Conservation (phyloP, 1,140 invertebrate genomes). For the Semibalanus balanoides region DNA sequence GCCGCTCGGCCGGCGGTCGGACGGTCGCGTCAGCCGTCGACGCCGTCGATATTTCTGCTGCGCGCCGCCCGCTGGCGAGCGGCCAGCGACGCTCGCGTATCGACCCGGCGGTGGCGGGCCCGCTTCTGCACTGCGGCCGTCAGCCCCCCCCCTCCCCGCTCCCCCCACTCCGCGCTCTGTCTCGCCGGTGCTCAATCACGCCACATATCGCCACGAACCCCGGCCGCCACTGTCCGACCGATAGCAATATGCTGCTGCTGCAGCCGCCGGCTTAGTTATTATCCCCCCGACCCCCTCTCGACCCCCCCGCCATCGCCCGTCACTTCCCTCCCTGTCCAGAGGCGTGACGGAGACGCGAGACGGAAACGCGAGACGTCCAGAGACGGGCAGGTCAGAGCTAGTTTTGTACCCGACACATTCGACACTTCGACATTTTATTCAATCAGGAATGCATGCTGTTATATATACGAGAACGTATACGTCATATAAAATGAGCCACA, state of each 20-base stretch:
- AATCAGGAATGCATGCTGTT: conserved; percentile 2
- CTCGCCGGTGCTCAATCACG: not conserved
- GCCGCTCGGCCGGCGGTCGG: not conserved
- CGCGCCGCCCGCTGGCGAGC: not conserved
- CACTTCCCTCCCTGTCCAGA: too few relatives aligned
- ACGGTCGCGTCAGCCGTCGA: too few relatives aligned
- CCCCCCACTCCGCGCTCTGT: not conserved
- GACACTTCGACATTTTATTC: not conserved
- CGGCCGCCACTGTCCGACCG: not conserved
- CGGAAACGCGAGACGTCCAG: not conserved
- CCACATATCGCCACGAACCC: not conserved
- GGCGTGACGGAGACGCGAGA: not conserved
- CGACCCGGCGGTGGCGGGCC: not conserved
- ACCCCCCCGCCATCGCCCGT: too few relatives aligned
- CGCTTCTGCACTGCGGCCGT: not conserved
- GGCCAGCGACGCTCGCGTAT: not conserved
- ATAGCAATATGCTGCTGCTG: not conserved
- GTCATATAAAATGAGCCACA: not conserved
- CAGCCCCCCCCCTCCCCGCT: not conserved
- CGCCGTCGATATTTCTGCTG: not conserved
- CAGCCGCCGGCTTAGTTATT: too few relatives aligned
- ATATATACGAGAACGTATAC: not conserved
- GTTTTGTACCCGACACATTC: not conserved
- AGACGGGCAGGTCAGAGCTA: not conserved
- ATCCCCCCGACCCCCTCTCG: not conserved